These are phyloP conservation scores for Trogon melanurus DNA, from an alignment of 2,113 vertebrate genomes.

Conservation along the genomic window DNA sequence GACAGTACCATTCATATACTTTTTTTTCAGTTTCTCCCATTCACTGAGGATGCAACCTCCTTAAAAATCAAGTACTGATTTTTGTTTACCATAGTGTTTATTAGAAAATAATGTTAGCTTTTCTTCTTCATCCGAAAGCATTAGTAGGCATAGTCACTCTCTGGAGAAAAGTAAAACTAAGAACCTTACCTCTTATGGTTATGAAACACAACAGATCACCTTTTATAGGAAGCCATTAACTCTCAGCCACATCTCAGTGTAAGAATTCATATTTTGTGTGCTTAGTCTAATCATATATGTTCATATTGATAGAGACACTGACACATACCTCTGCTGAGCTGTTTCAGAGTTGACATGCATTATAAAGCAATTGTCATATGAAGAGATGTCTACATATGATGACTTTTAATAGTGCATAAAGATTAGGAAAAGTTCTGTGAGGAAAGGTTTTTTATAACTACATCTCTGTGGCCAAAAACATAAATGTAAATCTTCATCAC, in stretches of 20 bases:
- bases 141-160: not conserved
- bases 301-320: not conserved
- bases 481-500: not conserved
- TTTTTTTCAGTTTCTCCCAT: not conserved
- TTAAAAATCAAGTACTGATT: not conserved
- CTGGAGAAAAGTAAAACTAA: not conserved
- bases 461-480: not conserved
- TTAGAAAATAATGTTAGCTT: not conserved
- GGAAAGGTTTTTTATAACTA: not conserved
- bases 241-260: not conserved
- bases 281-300: not conserved
- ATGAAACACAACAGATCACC: not conserved
- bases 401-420: not conserved
- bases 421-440: not conserved
- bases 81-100: not conserved
- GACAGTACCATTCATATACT: accelerated
- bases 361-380: not conserved
- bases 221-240: not conserved
- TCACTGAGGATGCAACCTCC: not conserved
- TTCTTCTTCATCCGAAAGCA: not conserved
- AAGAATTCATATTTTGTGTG: not conserved
- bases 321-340: not conserved
- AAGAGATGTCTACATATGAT: not conserved
- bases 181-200: accelerated
- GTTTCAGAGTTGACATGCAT: not conserved